Evolutionary conservation across 2,113 vertebrate species (phyloP), one percentile per base, ranked within the genome.

Genomic region (Uropsilus gracilis): DNA sequence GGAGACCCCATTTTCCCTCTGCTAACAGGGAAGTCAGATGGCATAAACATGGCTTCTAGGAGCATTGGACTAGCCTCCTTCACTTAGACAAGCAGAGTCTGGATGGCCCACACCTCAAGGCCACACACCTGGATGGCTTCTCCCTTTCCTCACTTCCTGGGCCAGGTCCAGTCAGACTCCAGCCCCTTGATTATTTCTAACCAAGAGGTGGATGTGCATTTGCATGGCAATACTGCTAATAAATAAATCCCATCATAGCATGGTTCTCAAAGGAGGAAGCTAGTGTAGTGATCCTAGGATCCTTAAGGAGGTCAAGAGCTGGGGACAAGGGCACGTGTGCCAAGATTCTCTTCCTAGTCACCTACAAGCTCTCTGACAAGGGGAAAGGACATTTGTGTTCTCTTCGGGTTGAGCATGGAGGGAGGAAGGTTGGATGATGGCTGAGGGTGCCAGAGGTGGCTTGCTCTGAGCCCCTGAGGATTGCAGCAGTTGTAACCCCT

Each of bases 21-120:
- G 66, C 72, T 68, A 57, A 76, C 17, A n/a, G 72, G 22, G 28
- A 61, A 32, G 55, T 59, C 96, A 90, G 46, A 92, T 32, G 82
- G 76, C 55, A 18, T 8, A 50, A 44, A 46, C 12, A 82, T 39
- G 50, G 39, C 34, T 46, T 42, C 44, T 0, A 0, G 37, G 13
- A 57, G 61, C 14, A 59, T 61, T 32, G 48, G 26, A 10, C 39
- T 20, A 37, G 14, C 18, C 72, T 86, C 37, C 17, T 0, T 68
- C 61, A n/a, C 24, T 50, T 32, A 86, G 71, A 89, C 9, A 37
- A 2, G 5, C 3, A 1, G 59, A 64, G 42, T 20, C 22, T 7
- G 37, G 57, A 44, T 16, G 50, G 59, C 37, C 89, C 2, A 37
- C 7, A 34, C 2, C 8, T 0, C 0, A 3, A 48, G 42, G 44